Evolutionary conservation across 2,888 invertebrate genomes (phyloP).

Genomic region (Spilarctia lutea): DNA sequence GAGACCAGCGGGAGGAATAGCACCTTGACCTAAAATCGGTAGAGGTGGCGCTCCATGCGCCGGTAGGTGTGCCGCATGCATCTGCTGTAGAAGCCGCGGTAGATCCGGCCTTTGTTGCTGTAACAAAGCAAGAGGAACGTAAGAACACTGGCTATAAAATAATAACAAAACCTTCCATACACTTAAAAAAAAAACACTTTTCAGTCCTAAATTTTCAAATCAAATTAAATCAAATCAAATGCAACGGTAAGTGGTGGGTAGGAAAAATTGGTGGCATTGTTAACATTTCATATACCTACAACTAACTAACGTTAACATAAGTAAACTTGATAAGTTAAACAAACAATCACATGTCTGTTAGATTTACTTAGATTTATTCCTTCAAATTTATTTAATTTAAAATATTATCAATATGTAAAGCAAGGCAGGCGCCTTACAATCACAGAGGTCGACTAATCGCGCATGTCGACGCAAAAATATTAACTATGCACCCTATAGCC

Average conservation of each 20-base stretch:
- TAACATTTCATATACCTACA: background rate
- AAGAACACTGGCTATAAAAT: background rate
- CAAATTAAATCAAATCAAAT: background rate
- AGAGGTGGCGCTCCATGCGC: constrained; percentile 91
- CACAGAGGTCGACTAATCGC: background rate
- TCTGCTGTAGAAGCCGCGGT: constrained; percentile 94
- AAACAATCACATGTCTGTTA: background rate
- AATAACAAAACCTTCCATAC: background rate
- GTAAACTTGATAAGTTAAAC: background rate
- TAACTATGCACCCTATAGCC: background rate
- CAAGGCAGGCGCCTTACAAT: background rate
- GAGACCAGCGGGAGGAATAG: constrained; percentile 86
- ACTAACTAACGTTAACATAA: background rate
- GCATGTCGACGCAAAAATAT: background rate
- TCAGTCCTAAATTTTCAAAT: background rate
- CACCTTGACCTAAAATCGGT: constrained; percentile 82
- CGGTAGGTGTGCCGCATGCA: constrained; percentile 95
- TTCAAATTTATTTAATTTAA: background rate
- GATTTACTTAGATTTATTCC: background rate
- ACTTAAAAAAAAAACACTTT: background rate
- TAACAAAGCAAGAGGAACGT: constrained; percentile 48
- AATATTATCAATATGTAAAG: background rate
- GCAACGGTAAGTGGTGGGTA: background rate
- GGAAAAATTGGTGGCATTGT: background rate
- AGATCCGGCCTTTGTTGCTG: constrained; percentile 95